Conservation (phyloP, 2,797 vertebrate genomes). For the Mormyrops attenuatus region DNA sequence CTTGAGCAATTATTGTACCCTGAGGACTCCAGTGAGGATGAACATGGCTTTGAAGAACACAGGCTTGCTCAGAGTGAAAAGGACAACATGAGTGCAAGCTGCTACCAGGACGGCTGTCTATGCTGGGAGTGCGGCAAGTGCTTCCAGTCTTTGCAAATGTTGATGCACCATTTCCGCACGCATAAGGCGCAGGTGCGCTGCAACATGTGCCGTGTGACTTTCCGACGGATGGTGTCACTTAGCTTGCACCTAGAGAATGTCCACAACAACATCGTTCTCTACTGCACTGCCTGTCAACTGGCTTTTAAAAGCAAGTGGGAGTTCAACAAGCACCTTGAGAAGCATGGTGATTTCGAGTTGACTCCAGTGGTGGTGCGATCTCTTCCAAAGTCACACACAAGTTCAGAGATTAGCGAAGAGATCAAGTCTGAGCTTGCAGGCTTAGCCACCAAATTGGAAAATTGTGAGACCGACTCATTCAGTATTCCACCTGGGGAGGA, state of each 20-base stretch:
- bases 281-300: conserved; percentile 40
- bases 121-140: conserved; percentile 54
- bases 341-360: background rate
- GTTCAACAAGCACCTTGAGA: conserved; percentile 49
- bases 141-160: conserved; percentile 28
- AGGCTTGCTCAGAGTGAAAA: background rate
- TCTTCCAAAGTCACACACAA: background rate
- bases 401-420: background rate
- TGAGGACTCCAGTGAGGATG: conserved; percentile 55
- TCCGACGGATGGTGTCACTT: conserved; percentile 44
- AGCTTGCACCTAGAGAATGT: conserved; percentile 48
- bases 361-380: background rate
- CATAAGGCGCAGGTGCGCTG: conserved; percentile 44
- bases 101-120: background rate
- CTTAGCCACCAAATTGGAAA: background rate
- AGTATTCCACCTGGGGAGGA: background rate
- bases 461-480: background rate
- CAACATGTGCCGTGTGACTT: conserved; percentile 50
- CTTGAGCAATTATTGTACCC: conserved; percentile 30
- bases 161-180: conserved; percentile 45
- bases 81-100: background rate
- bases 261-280: conserved; percentile 33
- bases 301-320: conserved; percentile 46
- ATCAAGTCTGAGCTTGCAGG: background rate
- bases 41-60: conserved; percentile 9